Conservation (phyloP, 2,888 invertebrate species). For the Caenorhabditis becei region DNA sequence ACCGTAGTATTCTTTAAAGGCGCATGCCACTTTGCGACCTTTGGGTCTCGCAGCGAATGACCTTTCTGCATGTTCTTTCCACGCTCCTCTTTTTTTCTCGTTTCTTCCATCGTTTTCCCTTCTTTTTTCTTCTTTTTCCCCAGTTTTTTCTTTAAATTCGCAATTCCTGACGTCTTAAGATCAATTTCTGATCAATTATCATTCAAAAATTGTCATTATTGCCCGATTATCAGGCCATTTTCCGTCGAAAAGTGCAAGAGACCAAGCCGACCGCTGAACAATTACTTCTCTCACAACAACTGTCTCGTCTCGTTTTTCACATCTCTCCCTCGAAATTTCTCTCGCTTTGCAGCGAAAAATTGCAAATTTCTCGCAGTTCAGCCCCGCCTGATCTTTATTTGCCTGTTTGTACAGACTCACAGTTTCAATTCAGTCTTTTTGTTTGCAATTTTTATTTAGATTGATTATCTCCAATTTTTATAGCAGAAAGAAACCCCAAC, state of each 20-base stretch:
- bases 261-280: conserved; percentile 29
- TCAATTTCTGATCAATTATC: conserved; percentile 44
- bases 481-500: not conserved
- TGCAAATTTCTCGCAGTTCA: conserved; percentile 20
- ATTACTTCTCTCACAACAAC: conserved; percentile 23
- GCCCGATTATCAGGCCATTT: conserved; percentile 38
- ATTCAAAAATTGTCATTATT: not conserved
- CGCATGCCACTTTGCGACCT: not conserved
- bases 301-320: conserved; percentile 15
- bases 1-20: no score
- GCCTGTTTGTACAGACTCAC: conserved; percentile 46
- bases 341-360: conserved; percentile 21
- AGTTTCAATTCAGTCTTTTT: conserved; percentile 25
- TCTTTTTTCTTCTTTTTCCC: not conserved
- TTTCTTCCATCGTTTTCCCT: no score
- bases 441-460: conserved; percentile 26
- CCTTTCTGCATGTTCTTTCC: not conserved
- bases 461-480: no score
- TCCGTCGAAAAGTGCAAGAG: not conserved
- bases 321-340: not conserved
- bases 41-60: not conserved
- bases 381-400: conserved; percentile 3
- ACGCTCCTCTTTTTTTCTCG: no score
- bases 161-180: conserved; percentile 7
- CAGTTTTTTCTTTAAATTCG: not conserved